A percentile compares a stretch with the other conserved stretches of the same genome.
phyloP scores from a whole-genome alignment of 2,797 vertebrate genomes.

The Hapalemur alaotrensis region DNA sequence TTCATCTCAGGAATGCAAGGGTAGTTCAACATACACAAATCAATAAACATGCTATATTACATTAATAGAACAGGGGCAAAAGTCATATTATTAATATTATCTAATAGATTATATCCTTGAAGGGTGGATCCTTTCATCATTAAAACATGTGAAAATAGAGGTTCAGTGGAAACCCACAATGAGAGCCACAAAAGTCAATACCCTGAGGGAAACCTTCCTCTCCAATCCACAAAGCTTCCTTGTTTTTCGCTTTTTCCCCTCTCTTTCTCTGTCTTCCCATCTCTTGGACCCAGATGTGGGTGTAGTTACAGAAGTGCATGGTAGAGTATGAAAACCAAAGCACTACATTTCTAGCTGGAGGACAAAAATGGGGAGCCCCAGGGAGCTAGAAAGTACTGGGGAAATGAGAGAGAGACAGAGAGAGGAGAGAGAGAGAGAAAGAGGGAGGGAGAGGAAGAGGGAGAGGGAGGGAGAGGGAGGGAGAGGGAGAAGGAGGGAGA shows the following conservation, averaged over 20 bases:
- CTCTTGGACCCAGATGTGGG: neutral
- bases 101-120: too few relatives aligned
- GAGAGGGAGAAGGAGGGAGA: neutral
- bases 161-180: neutral
- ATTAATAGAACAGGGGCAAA: too few relatives aligned
- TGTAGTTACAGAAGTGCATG: neutral
- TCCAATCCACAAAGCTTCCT: neutral
- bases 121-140: too few relatives aligned
- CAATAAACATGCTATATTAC: too few relatives aligned
- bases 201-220: too few relatives aligned
- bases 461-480: too few relatives aligned
- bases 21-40: too few relatives aligned
- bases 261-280: too few relatives aligned
- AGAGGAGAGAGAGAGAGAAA: too few relatives aligned
- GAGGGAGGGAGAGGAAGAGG: too few relatives aligned
- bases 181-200: neutral
- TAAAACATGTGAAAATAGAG: neutral
- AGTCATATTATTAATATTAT: too few relatives aligned
- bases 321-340: neutral
- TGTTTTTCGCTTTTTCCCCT: neutral
- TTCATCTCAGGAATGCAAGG: too few relatives aligned
- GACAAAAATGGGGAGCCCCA: neutral
- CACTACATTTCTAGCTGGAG: neutral
- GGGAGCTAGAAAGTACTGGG: neutral
- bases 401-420: neutral